Conservation (phyloP, 2,113 vertebrate species). For the Candoia aspera region DNA sequence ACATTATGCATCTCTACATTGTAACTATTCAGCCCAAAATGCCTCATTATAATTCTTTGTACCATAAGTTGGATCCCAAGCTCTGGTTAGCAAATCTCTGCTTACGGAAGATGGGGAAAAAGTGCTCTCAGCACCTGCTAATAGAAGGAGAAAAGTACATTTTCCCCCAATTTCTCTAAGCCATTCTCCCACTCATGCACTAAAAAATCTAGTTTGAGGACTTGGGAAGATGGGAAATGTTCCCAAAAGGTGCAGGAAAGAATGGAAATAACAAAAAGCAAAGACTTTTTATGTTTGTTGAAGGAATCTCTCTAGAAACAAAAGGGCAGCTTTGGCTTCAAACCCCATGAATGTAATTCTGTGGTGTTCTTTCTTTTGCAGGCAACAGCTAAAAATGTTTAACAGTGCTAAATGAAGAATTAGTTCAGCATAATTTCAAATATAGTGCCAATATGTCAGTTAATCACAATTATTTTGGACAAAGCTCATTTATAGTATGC, state of each 20-base stretch:
- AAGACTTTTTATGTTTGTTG: neutral
- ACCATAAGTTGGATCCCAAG: neutral
- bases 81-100: neutral
- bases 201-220: neutral
- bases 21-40: neutral
- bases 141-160: neutral
- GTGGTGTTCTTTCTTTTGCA: neutral
- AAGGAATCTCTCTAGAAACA: neutral
- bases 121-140: neutral
- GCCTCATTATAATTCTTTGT: neutral
- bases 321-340: neutral
- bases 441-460: neutral
- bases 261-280: neutral
- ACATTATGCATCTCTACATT: neutral
- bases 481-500: neutral
- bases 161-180: neutral
- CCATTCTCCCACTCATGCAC: too few relatives aligned
- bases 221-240: neutral
- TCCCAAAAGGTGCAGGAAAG: neutral
- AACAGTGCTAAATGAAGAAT: neutral
- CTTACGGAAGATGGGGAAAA: neutral
- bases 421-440: neutral
- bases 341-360: neutral
- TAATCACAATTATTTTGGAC: neutral
- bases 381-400: neutral